phyloP scores from a whole-genome alignment of 2,113 vertebrate species.

The Caranx melampygus region DNA sequence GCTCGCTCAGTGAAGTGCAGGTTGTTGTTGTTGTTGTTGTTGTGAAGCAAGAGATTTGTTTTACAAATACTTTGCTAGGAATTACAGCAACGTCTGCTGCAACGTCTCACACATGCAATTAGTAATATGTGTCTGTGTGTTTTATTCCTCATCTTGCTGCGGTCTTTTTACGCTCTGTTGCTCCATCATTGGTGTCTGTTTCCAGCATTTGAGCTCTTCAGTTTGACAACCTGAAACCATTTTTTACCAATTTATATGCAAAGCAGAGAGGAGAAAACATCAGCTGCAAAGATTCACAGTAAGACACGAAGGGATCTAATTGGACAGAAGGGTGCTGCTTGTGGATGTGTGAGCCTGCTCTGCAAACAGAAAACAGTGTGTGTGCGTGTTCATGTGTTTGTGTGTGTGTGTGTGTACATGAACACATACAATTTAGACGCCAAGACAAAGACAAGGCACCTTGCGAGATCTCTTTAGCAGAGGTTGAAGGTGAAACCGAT shows the following conservation, averaged over 20 bases:
- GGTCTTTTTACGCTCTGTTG: constrained; percentile 37
- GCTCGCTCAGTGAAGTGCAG: constrained; percentile 5
- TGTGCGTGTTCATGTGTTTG: neutral
- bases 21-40: neutral
- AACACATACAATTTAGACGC: constrained; percentile 11
- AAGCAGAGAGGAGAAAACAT: constrained; percentile 67
- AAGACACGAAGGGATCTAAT: constrained; percentile 50
- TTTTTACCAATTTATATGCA: constrained; percentile 74
- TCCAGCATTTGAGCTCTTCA: constrained; percentile 12
- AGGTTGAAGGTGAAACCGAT: constrained; percentile 35
- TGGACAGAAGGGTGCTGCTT: constrained; percentile 49
- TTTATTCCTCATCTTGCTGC: constrained; percentile 9
- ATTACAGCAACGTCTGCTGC: constrained; percentile 6
- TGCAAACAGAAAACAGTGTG: neutral
- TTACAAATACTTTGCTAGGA: neutral
- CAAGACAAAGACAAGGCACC: constrained; percentile 46
- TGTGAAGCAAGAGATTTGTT: constrained; percentile 15
- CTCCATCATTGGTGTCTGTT: constrained; percentile 30
- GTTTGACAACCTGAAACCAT: constrained; percentile 56
- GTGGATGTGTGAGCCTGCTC: constrained; percentile 31
- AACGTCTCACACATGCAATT: neutral
- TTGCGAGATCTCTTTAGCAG: constrained; percentile 21
- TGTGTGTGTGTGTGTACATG: neutral
- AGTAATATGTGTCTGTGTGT: neutral
- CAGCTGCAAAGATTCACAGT: constrained; percentile 46